These are phyloP conservation scores for Acrocera orbiculus DNA, from an alignment of 2,888 invertebrate species.

Conservation along the genomic window DNA sequence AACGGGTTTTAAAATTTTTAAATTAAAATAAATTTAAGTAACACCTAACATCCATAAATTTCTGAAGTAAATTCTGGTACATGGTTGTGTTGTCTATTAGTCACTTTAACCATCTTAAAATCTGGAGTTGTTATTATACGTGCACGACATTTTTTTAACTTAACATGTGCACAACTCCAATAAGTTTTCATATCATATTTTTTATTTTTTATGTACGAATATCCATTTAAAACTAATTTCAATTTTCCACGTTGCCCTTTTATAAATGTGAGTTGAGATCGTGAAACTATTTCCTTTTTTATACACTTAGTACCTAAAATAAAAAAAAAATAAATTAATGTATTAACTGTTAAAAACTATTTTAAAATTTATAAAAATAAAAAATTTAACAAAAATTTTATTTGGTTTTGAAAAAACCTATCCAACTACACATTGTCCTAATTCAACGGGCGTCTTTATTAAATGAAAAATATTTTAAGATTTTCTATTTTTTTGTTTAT, in stretches of 20 bases:
- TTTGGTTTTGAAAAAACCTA: too few relatives aligned
- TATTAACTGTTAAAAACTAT: too few relatives aligned
- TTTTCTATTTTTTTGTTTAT: too few relatives aligned
- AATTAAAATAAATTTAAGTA: too few relatives aligned
- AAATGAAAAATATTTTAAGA: too few relatives aligned
- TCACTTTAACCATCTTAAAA: slow-evolving; percentile 15
- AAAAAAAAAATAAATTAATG: background rate
- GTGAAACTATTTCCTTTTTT: too few relatives aligned
- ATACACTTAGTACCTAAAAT: slow-evolving; percentile 1
- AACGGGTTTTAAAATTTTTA: background rate
- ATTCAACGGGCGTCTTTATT: too few relatives aligned
- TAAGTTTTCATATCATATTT: slow-evolving; percentile 17
- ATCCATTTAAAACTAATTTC: slow-evolving; percentile 20
- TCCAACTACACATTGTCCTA: too few relatives aligned
- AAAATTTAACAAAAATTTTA: too few relatives aligned
- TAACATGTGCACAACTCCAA: slow-evolving; percentile 19
- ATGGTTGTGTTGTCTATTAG: slow-evolving; percentile 17
- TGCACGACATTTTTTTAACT: slow-evolving; percentile 17
- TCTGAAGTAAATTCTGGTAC: slow-evolving; percentile 15
- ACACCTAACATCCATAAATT: too few relatives aligned
- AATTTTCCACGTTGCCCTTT: slow-evolving; percentile 19
- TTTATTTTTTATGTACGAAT: slow-evolving; percentile 19
- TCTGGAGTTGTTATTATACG: slow-evolving; percentile 16
- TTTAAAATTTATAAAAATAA: too few relatives aligned
- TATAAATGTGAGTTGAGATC: slow-evolving; percentile 15